A percentile compares a stretch with the other conserved stretches of the same genome.
Evolutionary conservation across 2,113 vertebrate species (phyloP).

Genomic region (Meriones unguiculatus): DNA sequence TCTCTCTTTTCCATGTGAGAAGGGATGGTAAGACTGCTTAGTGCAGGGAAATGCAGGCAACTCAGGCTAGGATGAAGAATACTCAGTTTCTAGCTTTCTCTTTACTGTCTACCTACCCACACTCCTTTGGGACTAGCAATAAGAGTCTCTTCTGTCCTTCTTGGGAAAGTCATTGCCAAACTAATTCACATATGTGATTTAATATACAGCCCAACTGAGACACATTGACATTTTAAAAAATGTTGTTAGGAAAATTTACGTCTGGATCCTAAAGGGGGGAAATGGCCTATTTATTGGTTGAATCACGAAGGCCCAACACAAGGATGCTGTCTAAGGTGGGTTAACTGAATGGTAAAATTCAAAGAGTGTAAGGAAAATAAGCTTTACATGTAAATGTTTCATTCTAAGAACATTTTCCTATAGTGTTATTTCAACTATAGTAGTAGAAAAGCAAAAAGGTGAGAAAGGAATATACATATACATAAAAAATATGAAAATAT

Average conservation of each 20-base stretch:
- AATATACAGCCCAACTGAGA: neutral
- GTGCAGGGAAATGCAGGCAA: neutral
- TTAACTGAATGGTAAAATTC: neutral
- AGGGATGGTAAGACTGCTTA: neutral
- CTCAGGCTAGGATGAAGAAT: neutral
- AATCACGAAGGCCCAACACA: neutral
- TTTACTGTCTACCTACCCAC: neutral
- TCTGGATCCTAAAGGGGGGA: conserved; percentile 39
- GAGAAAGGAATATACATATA: neutral
- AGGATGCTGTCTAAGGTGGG: neutral
- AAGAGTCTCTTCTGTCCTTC: neutral
- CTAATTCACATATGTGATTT: neutral
- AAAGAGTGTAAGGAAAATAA: neutral
- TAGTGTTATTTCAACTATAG: conserved; percentile 24
- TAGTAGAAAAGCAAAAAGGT: neutral
- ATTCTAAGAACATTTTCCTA: neutral
- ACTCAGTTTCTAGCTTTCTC: neutral
- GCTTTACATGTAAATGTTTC: neutral
- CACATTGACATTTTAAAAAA: conserved; percentile 39
- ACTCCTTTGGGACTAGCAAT: neutral
- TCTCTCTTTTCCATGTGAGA: neutral
- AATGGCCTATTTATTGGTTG: conserved; percentile 21
- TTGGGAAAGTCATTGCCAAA: conserved; percentile 44
- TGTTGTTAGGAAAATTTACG: conserved; percentile 11
- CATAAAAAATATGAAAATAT: neutral